Percentiles rank a stretch among this genome's conserved stretches.
phyloP scores from a whole-genome alignment of 2,888 invertebrate species.

The Nemapogon koenigi region DNA sequence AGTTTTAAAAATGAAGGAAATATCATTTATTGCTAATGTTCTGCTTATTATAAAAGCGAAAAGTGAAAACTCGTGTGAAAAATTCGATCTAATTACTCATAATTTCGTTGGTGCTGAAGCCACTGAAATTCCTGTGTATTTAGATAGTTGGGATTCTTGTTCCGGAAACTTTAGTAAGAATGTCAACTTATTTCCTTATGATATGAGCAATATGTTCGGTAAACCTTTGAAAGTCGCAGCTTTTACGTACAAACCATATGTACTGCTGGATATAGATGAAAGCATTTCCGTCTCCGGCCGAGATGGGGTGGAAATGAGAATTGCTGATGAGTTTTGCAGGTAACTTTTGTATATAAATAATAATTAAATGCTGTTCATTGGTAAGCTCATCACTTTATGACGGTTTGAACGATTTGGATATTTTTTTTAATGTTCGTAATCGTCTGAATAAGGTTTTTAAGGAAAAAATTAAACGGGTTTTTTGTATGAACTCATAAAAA shows the following conservation, averaged over 20 bases:
- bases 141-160: conserved; percentile 49
- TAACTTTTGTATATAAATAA: too few species aligned
- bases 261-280: conserved; percentile 45
- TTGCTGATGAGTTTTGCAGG: conserved; percentile 58
- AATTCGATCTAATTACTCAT: conserved; percentile 43
- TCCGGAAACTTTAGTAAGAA: conserved; percentile 29
- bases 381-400: too few species aligned
- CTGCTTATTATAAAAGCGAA: conserved; percentile 26
- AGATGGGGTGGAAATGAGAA: conserved; percentile 61
- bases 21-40: conserved; percentile 33
- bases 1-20: conserved; percentile 3
- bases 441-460: too few species aligned
- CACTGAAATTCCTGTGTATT: conserved; percentile 25
- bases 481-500: too few species aligned
- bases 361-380: too few species aligned
- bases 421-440: too few species aligned
- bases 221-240: conserved; percentile 56
- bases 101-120: conserved; percentile 38
- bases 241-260: conserved; percentile 68
- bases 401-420: too few species aligned
- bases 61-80: conserved; percentile 19
- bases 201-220: conserved; percentile 47
- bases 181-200: conserved; percentile 50
- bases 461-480: too few species aligned
- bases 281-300: conserved; percentile 31